phyloP scores from a whole-genome alignment of 2,113 vertebrate species.

The Pleuronectes platessa region DNA sequence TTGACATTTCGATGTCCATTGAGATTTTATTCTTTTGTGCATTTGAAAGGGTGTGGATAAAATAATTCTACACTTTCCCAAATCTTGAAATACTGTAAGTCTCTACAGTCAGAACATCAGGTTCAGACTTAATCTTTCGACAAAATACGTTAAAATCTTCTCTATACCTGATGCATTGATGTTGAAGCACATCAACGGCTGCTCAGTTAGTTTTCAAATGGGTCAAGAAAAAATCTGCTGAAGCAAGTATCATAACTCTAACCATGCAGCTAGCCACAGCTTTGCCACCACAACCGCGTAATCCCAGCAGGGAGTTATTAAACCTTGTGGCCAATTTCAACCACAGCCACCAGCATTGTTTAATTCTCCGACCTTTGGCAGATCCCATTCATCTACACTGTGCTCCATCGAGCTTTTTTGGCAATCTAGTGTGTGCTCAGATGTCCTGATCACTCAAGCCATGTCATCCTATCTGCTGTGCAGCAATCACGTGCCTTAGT shows the following conservation, averaged over 20 bases:
- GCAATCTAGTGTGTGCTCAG: constrained; percentile 24
- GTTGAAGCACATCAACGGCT: neutral
- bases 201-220: too few species aligned
- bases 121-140: neutral
- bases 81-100: neutral
- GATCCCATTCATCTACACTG: constrained; percentile 37
- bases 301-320: constrained; percentile 11
- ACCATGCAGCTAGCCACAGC: neutral
- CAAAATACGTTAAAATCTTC: too few species aligned
- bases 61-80: neutral
- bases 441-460: constrained; percentile 43
- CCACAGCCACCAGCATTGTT: constrained; percentile 30
- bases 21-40: neutral
- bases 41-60: neutral
- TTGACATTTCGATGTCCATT: neutral
- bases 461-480: constrained; percentile 31
- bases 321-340: constrained; percentile 18
- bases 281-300: neutral
- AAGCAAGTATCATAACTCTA: neutral
- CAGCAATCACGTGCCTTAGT: constrained; percentile 37
- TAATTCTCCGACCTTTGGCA: constrained; percentile 42
- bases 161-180: neutral
- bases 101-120: neutral
- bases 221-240: neutral
- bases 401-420: constrained; percentile 16